A percentile compares a stretch with the other conserved stretches of the same genome.
Evolutionary conservation across 30 jellyfish, hydroid and myxozoan species (phyloP).

Genomic region (Aurelia aurita complex sp. Pacific): DNA sequence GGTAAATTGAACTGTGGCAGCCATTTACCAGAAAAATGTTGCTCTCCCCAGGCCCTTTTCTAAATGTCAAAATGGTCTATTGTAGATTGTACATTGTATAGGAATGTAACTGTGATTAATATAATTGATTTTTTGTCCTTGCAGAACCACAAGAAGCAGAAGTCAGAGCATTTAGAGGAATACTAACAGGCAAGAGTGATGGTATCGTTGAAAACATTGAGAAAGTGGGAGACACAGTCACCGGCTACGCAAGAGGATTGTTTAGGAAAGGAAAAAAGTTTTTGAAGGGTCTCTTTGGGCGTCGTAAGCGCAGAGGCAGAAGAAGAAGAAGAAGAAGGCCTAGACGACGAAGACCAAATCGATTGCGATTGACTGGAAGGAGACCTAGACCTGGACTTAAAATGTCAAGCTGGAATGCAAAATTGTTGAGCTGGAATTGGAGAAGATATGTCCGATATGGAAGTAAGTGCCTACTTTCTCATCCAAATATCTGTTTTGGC

Average conservation of each 20-base stretch:
- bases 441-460: slow-evolving; percentile 17
- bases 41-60: no score
- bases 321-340: background rate
- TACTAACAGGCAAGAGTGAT: slow-evolving; percentile 37
- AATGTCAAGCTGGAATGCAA: slow-evolving; percentile 26
- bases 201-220: slow-evolving; percentile 16
- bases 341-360: slow-evolving; percentile 6
- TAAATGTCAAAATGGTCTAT: background rate
- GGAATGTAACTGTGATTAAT: no score
- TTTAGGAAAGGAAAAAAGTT: background rate
- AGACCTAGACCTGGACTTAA: background rate
- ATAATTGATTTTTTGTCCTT: background rate
- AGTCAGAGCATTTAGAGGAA: slow-evolving; percentile 51
- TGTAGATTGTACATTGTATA: no score
- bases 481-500: background rate
- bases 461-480: slow-evolving; percentile 7
- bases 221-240: background rate
- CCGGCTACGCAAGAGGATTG: slow-evolving; percentile 4
- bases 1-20: no score
- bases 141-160: slow-evolving; percentile 64
- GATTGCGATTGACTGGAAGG: slow-evolving; percentile 19
- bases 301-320: no score
- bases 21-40: no score
- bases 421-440: slow-evolving; percentile 52
- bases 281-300: background rate